Percentiles rank a stretch among this genome's conserved stretches.
These are phyloP conservation scores for Aphidius ervi DNA, from an alignment of 1,140 invertebrate species.

Conservation along the genomic window DNA sequence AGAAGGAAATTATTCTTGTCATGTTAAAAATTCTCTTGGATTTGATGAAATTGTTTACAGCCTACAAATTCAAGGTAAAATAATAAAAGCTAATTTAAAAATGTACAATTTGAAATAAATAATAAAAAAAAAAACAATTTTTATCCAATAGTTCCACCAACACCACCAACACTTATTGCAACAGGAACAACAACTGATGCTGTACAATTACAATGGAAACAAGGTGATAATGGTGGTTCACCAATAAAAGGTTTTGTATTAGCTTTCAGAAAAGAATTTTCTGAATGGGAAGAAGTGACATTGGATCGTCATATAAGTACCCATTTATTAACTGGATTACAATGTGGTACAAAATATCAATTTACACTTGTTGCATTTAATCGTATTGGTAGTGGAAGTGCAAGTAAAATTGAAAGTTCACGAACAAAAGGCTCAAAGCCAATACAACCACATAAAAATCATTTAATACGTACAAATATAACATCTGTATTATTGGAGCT, in stretches of 20 bases:
- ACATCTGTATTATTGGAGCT: conserved; percentile 62
- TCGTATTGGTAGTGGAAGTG: conserved; percentile 55
- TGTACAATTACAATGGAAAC: conserved; percentile 55
- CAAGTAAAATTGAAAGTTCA: conserved; percentile 52
- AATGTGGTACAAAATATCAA: conserved; percentile 60
- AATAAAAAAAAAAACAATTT: conserved; percentile 30
- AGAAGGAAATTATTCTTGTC: conserved; percentile 65
- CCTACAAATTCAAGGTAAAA: conserved; percentile 58
- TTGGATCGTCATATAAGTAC: conserved; percentile 47
- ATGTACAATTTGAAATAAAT: not conserved
- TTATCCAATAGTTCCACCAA: conserved; percentile 50
- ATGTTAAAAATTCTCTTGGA: conserved; percentile 58
- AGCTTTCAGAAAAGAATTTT: conserved; percentile 57
- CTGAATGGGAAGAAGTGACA: conserved; percentile 58
- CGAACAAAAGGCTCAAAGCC: conserved; percentile 61
- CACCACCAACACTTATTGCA: conserved; percentile 49
- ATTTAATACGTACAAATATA: conserved; percentile 58
- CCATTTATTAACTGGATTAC: conserved; percentile 55
- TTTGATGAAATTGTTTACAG: conserved; percentile 61
- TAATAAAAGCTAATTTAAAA: not conserved
- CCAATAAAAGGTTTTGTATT: conserved; percentile 57
- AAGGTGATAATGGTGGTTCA: conserved; percentile 54
- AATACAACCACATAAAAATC: conserved; percentile 48
- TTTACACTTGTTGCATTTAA: conserved; percentile 57
- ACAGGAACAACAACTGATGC: conserved; percentile 50